A percentile compares a stretch with the other conserved stretches of the same genome.
phyloP scores from a whole-genome alignment of 2,888 invertebrate genomes.

The Cephus nigrinus region DNA sequence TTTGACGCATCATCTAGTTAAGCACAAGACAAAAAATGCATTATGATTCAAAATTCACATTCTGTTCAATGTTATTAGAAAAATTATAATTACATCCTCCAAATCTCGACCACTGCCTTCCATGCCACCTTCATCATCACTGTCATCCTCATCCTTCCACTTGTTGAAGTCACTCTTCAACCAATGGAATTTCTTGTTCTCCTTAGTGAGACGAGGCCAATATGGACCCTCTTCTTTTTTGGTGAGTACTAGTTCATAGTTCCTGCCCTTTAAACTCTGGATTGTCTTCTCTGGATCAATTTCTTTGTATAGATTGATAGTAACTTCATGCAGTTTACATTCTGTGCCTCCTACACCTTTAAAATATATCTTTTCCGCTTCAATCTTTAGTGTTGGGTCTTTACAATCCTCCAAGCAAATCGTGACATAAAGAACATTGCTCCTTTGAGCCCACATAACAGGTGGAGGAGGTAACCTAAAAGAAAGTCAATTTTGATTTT shows the following conservation, averaged over 20 bases:
- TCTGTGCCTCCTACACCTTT: constrained; percentile 88
- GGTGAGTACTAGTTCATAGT: constrained; percentile 79
- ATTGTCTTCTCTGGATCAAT: constrained; percentile 84
- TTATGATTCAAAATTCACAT: neutral
- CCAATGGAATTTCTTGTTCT: constrained; percentile 92
- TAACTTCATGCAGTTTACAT: constrained; percentile 87
- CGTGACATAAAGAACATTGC: constrained; percentile 84
- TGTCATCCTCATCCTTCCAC: constrained; percentile 97
- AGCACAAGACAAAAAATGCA: neutral
- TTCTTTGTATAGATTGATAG: constrained; percentile 84
- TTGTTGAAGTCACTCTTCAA: constrained; percentile 97
- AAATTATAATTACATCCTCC: constrained; percentile 67
- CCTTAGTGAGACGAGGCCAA: constrained; percentile 90
- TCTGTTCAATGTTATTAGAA: neutral
- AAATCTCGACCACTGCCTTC: constrained; percentile 68
- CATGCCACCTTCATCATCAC: constrained; percentile 77
- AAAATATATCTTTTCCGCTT: constrained; percentile 76
- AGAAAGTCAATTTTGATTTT: constrained; percentile 33
- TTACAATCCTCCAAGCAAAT: constrained; percentile 92
- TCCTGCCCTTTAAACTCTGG: constrained; percentile 78
- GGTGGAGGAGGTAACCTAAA: constrained; percentile 79
- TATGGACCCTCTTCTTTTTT: constrained; percentile 79
- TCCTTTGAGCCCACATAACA: constrained; percentile 94
- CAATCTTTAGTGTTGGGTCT: constrained; percentile 82
- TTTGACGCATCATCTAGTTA: constrained; percentile 75